Conservation (phyloP, 2,888 invertebrate species). For the Chelonus formosanus region DNA sequence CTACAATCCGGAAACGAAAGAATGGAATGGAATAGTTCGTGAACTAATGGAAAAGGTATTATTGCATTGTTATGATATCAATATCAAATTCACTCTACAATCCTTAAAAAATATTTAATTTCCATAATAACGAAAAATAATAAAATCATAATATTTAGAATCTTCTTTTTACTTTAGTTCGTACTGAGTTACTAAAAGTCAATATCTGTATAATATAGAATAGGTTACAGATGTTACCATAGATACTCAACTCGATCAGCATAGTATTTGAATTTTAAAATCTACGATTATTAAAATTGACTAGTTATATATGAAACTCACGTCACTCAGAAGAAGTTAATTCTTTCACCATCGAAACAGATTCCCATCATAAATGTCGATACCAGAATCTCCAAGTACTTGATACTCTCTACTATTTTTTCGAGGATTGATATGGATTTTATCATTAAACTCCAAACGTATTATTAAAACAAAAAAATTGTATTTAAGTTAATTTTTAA, state of each 20-base stretch:
- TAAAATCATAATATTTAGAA: not conserved
- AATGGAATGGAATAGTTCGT: conserved; percentile 90
- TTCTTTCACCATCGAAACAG: too few species aligned
- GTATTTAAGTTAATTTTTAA: too few species aligned
- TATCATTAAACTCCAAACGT: too few species aligned
- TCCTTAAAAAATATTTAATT: too few species aligned
- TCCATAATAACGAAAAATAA: too few species aligned
- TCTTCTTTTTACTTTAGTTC: conserved; percentile 25
- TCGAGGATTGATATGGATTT: too few species aligned
- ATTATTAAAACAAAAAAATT: too few species aligned
- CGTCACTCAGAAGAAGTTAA: conserved; percentile 10
- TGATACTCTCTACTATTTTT: too few species aligned
- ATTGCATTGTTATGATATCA: conserved; percentile 6
- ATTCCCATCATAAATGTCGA: too few species aligned
- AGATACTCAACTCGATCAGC: conserved; percentile 35
- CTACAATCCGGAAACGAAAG: conserved; percentile 83
- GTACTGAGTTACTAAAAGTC: not conserved
- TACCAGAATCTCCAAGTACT: too few species aligned
- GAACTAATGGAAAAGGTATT: conserved; percentile 86
- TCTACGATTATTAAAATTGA: conserved; percentile 52
- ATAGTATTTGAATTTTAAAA: conserved; percentile 56
- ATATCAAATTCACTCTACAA: conserved; percentile 26
- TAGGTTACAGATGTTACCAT: conserved; percentile 47
- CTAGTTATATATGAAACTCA: conserved; percentile 11
- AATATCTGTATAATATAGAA: conserved; percentile 45